phyloP scores from a whole-genome alignment of 2,888 invertebrate species.

The Agrochola lota region DNA sequence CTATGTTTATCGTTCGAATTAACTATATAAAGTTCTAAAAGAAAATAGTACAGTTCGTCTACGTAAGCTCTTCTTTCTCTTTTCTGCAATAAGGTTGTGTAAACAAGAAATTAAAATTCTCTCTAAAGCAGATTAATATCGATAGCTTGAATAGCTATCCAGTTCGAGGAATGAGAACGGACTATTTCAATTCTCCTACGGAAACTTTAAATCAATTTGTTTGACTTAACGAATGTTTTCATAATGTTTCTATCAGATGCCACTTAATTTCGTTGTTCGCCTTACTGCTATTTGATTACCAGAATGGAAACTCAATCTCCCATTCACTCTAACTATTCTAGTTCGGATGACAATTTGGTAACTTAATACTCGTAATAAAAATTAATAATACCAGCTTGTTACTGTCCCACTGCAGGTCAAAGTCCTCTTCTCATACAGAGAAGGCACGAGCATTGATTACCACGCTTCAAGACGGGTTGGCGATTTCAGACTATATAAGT shows the following conservation, averaged over 20 bases:
- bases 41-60: neutral
- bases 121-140: conserved; percentile 11
- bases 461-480: too few relatives aligned
- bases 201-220: conserved; percentile 33
- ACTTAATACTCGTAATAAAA: too few relatives aligned
- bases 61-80: neutral
- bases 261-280: neutral
- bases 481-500: too few relatives aligned
- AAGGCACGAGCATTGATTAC: too few relatives aligned
- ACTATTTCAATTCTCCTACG: conserved; percentile 23
- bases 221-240: conserved; percentile 7
- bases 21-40: neutral
- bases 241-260: conserved; percentile 2
- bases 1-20: neutral
- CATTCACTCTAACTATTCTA: too few relatives aligned
- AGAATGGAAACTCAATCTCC: neutral
- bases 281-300: neutral
- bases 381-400: too few relatives aligned
- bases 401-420: too few relatives aligned
- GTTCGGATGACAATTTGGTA: too few relatives aligned
- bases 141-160: conserved; percentile 23
- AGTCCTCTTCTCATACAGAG: too few relatives aligned
- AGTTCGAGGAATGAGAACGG: conserved; percentile 13
- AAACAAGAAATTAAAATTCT: conserved; percentile 33
- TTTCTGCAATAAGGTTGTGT: neutral